Evolutionary conservation across 1,140 invertebrate genomes (phyloP).

Genomic region (Trichoplusia ni): DNA sequence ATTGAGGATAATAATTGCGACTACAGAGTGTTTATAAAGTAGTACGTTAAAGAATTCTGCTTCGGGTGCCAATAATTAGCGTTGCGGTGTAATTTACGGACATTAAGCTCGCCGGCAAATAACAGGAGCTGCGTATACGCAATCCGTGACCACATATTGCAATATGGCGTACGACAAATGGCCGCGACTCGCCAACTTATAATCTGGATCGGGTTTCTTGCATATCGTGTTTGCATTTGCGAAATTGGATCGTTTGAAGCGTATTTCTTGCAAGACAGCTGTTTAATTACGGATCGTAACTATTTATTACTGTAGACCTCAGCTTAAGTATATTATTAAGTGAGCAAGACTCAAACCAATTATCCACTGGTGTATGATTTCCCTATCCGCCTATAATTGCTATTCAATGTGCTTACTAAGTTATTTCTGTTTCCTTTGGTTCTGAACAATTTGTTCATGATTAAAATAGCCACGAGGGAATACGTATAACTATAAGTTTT

Average conservation of each 20-base stretch:
- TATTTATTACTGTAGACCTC: conserved; percentile 32
- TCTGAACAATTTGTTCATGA: too few species aligned
- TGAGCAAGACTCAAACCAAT: conserved; percentile 21
- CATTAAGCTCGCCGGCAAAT: conserved; percentile 68
- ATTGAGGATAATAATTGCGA: conserved; percentile 14
- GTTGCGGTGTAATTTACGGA: conserved; percentile 70
- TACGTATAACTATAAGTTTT: too few species aligned
- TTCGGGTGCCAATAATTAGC: conserved; percentile 62
- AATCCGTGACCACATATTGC: conserved; percentile 59
- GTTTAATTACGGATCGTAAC: conserved; percentile 41
- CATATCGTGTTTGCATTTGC: conserved; percentile 59
- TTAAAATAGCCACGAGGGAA: too few species aligned
- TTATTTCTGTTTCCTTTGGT: too few species aligned
- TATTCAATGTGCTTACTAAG: neutral
- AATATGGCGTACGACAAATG: conserved; percentile 68
- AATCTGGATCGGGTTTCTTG: conserved; percentile 63
- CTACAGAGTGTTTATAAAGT: conserved; percentile 25
- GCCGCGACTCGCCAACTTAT: conserved; percentile 55
- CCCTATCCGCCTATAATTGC: conserved; percentile 11
- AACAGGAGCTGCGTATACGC: conserved; percentile 68
- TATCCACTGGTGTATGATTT: conserved; percentile 17
- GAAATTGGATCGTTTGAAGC: conserved; percentile 45
- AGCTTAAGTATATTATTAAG: conserved; percentile 36
- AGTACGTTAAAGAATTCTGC: conserved; percentile 37
- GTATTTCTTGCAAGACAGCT: conserved; percentile 43